Conservation (phyloP, 2,888 invertebrate species). For the Yponomeuta sedellus region DNA sequence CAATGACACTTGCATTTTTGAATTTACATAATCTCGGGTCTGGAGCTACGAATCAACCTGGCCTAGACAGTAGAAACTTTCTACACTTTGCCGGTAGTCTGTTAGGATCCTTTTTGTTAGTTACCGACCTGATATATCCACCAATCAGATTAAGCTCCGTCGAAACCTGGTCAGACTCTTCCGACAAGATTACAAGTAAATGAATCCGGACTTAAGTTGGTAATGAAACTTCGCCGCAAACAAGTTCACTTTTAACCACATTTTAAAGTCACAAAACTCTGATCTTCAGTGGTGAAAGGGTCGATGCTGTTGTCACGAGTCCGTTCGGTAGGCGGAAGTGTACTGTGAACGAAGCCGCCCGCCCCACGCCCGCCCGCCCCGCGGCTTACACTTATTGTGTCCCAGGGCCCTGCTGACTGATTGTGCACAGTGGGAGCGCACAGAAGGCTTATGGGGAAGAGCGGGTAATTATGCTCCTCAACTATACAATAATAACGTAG, state of each 20-base stretch:
- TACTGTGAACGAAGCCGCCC: slow-evolving; percentile 52
- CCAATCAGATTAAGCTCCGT: not conserved
- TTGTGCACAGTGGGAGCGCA: slow-evolving; percentile 28
- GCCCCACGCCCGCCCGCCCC: slow-evolving; percentile 48
- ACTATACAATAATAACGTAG: too few species aligned
- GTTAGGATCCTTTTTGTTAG: not conserved
- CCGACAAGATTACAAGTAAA: too few species aligned
- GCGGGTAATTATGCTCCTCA: too few species aligned
- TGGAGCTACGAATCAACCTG: too few species aligned
- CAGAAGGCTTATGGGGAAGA: not conserved
- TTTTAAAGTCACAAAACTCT: not conserved
- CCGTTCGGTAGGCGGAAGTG: slow-evolving; percentile 35
- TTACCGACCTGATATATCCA: not conserved
- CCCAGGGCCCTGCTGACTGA: slow-evolving; percentile 51
- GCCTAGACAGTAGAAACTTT: too few species aligned
- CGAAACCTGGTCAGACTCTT: not conserved
- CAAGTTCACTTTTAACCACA: not conserved
- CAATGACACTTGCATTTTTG: too few species aligned
- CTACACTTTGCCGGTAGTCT: too few species aligned
- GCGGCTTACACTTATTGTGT: slow-evolving; percentile 67
- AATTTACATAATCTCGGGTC: too few species aligned
- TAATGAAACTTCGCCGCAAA: too few species aligned
- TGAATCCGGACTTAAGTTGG: not conserved
- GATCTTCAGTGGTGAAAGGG: too few species aligned
- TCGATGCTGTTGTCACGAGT: slow-evolving; percentile 19